phyloP scores from a whole-genome alignment of 1,140 invertebrate species.

The Drosophila triauraria region DNA sequence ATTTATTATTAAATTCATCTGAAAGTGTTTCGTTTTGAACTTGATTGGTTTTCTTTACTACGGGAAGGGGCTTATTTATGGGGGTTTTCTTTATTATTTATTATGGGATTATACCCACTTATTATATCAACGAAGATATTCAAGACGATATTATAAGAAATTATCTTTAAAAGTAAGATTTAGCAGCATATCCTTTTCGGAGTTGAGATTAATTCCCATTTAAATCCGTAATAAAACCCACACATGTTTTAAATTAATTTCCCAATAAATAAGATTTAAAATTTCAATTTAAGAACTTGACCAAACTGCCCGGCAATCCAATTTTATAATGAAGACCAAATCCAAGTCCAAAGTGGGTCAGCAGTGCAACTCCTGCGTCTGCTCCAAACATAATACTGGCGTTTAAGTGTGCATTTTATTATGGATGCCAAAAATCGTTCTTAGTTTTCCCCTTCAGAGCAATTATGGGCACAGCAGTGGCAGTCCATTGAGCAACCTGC shows the following conservation, averaged over 20 bases:
- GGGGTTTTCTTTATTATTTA: no score
- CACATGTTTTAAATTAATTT: no score
- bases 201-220: no score
- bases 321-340: conserved; percentile 9
- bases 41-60: neutral
- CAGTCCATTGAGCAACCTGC: conserved; percentile 8
- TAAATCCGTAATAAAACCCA: no score
- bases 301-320: neutral
- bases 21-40: conserved; percentile 47
- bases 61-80: no score
- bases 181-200: no score
- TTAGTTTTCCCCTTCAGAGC: conserved; percentile 5
- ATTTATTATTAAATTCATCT: conserved; percentile 71
- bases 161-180: no score
- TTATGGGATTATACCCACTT: no score
- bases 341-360: conserved; percentile 5
- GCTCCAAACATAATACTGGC: neutral
- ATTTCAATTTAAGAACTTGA: no score
- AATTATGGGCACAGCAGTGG: conserved; percentile 21
- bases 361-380: neutral
- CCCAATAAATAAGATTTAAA: no score
- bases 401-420: conserved; percentile 17
- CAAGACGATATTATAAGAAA: no score
- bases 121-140: no score
- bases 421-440: conserved; percentile 27